phyloP scores from a whole-genome alignment of 2,113 vertebrate genomes.

The Chamaetylas fuelleborni region DNA sequence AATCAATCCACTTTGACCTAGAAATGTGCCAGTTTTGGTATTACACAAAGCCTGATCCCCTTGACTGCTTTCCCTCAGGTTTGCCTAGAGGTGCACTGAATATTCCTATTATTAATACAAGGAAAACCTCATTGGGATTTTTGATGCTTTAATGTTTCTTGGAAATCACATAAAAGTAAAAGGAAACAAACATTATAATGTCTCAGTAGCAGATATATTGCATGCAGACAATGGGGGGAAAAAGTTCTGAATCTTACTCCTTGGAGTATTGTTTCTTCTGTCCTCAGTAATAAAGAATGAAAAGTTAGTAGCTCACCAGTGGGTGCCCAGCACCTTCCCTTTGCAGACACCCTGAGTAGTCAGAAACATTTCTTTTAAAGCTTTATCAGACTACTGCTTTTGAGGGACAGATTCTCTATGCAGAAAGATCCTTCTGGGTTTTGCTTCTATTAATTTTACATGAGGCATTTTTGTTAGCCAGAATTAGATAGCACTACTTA shows the following conservation, averaged over 20 bases:
- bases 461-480: not conserved
- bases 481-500: slow-evolving; percentile 9
- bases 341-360: not conserved
- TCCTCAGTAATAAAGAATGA: not conserved
- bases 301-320: not conserved
- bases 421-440: not conserved
- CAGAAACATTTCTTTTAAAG: not conserved
- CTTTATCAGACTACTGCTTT: not conserved
- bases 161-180: not conserved
- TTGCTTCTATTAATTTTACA: slow-evolving; percentile 49
- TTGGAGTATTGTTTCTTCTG: not conserved
- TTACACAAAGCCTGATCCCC: not conserved
- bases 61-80: not conserved
- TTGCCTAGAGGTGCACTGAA: not conserved
- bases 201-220: not conserved
- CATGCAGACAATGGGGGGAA: not conserved
- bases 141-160: not conserved
- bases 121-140: not conserved
- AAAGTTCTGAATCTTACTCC: not conserved
- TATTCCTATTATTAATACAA: not conserved
- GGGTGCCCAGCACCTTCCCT: not conserved
- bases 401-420: not conserved
- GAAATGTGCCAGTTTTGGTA: not conserved
- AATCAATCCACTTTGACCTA: not conserved
- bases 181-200: not conserved